Evolutionary conservation across 2,797 vertebrate species (phyloP), one percentile per base, ranked within the genome.

Genomic region (Gymnoscopelus braueri): DNA sequence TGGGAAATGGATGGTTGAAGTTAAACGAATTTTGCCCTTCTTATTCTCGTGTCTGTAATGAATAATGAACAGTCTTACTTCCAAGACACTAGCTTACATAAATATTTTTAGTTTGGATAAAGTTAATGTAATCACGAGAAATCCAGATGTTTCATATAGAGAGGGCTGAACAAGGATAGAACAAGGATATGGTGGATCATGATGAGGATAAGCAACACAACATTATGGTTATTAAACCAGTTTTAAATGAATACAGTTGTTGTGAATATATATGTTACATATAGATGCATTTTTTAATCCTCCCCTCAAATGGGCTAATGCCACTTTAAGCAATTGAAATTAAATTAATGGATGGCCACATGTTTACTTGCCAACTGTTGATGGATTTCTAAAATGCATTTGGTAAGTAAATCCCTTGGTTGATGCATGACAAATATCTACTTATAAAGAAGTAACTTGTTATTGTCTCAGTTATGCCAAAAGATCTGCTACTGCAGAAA

Each of bases 81-180:
- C 78, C 81, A 80, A 69, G 26, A 75, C 62, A 72, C 72, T 12
- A 56, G 65, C 69, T 74, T 71, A 73, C 66, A 78, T 84, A 84
- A 83, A 88, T 84, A 75, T 86, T 88, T 84, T 75, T 47, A 67
- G 52, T 76, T 78, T 62, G 60, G 79, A 83, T 77, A 57, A 74
- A 73, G 63, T 55, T 74, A 82, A 86, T 84, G 76, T 86, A 89
- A 83, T 55, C 52, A 79, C 72, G 63, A 73, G 19, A 72, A 78
- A 74, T 75, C 74, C 80, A 89, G 72, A 75, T 88, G 81, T 87
- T 85, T 85, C 56, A 53, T 63, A 63, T 72, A 61, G 57, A 61
- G 57, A 50, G 35, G 63, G 24, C 66, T 55, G 67, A 63, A 52
- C 2, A 48, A 10, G 1, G 52, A 67, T 15, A 23, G 58, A 19